Evolutionary conservation across 2,113 vertebrate genomes (phyloP), one percentile per base, ranked within the genome.

Genomic region (Atrichornis clamosus): DNA sequence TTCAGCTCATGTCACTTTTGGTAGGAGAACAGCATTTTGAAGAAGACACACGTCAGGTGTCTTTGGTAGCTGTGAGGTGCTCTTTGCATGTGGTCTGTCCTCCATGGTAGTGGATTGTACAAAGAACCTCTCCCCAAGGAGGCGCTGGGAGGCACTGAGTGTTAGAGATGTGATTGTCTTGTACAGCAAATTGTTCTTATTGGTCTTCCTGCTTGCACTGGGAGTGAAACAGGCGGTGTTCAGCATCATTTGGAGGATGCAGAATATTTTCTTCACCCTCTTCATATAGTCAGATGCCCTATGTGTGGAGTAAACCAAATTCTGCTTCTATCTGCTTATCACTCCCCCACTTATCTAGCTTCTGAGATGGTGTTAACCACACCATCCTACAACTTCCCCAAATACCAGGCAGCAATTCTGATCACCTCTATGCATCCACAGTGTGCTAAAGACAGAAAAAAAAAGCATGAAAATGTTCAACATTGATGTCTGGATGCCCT

Each of bases 91-190:
- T 37, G 24, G 8, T 63, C 33, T 63, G n/a, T 35, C 15, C 20
- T 50, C 14, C 11, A 7, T 0, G 0, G 18, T 47, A 62, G 27
- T 24, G 8, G 0, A 7, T 35, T 35, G 33, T 37, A 28, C 13
- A 44, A 7, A 58, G n/a, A 82, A 50, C 7, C 15, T 8, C 27
- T 70, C 81, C 52, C n/a, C 13, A 7, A 10, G 50, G 27, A 33
- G 39, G 18, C 58, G 10, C 13, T 55, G 55, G 55, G 23, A 58
- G 32, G 9, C 24, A 32, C 24, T 11, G 10, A 32, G 20, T 21
- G 7, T 80, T 58, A 80, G 46, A 80, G 10, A 27, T 33, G 9
- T 52, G 24, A 46, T 69, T 69, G 7, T 46, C 41, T 65, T 74
- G 21, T 18, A 32, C 11, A 67, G 9, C 2, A 80, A 27, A 65